A percentile compares a stretch with the other conserved stretches of the same genome.
phyloP scores from a whole-genome alignment of 2,888 invertebrate genomes.

The Watsonalla cultraria region DNA sequence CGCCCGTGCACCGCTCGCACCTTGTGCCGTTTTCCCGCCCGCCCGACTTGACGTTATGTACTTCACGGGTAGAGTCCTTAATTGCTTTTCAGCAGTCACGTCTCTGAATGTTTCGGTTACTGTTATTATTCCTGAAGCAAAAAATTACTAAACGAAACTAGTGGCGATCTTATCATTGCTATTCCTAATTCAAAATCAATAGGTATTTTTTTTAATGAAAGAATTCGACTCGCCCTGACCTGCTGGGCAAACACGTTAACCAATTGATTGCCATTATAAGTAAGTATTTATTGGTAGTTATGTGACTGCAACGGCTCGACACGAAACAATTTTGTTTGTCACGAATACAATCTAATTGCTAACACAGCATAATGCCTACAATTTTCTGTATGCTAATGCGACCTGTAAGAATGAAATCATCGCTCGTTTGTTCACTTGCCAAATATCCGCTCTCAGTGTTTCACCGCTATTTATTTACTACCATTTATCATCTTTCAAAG shows the following conservation, averaged over 20 bases:
- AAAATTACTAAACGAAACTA: no score
- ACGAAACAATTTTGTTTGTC: slow-evolving; percentile 15
- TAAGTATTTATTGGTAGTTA: slow-evolving; percentile 8
- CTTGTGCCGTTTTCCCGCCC: slow-evolving; percentile 32
- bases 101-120: no score
- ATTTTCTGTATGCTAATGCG: not conserved
- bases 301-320: slow-evolving; percentile 6
- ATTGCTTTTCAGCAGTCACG: no score
- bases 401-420: slow-evolving; percentile 22
- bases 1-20: slow-evolving; percentile 18
- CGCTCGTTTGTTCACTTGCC: slow-evolving; percentile 9
- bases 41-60: slow-evolving; percentile 15
- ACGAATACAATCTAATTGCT: slow-evolving; percentile 13
- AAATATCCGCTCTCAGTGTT: slow-evolving; percentile 3
- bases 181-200: no score
- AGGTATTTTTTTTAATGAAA: no score
- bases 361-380: not conserved
- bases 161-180: no score
- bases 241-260: not conserved
- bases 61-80: not conserved
- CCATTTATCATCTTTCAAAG: slow-evolving; percentile 8
- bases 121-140: no score
- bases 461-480: slow-evolving; percentile 12
- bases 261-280: slow-evolving; percentile 6
- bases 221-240: not conserved